Base-by-base conservation (phyloP, 2,113 vertebrate genomes). In the Python bivittatus region DNA sequence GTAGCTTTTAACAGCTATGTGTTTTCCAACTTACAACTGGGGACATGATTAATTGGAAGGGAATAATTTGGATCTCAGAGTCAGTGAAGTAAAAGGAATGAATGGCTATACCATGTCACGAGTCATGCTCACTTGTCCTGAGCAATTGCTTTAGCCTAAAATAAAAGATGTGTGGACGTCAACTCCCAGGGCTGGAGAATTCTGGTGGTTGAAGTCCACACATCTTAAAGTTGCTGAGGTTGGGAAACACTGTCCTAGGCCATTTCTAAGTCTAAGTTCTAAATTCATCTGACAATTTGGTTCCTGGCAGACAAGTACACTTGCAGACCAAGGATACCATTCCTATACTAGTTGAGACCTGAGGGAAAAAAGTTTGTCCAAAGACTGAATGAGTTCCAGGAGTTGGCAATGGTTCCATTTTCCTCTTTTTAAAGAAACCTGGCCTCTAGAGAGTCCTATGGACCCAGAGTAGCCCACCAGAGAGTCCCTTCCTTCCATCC, bases 341-440 rank as follows among this genome's bases (percentile, higher is more conserved):
- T 94, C 92, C 87, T 83, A 0, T 89, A 92, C 89, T 90, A 94
- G 94, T 96, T 93, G 94, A 27, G 93, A 88, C 96, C 92, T 94
- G 23, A 95, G 95, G 93, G 3, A 5, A 93, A 89, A 92, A 64
- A 93, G 61, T 94, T 95, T 91, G 96, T 95, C 94, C 95, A 94
- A 96, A 95, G 94, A 93, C 93, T 93, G 96, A 97, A 96, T 96
- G 94, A 96, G 87, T 87, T 52, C 86, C 89, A 89, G 96, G 33
- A 93, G 96, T 94, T 96, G 93, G 93, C 92, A 89, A 84, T 94
- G 95, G 95, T 97, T 97, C 96, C 88, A 90, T 96, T 96, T 96
- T 95, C 95, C 94, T 92, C 85, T 95, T 96, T 97, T 97, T 97
- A 97, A 97, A 97, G 97, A 97, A 97, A 97, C 95, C 96, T 92